phyloP scores from a whole-genome alignment of 2,113 vertebrate genomes.

The Prunella fulvescens region DNA sequence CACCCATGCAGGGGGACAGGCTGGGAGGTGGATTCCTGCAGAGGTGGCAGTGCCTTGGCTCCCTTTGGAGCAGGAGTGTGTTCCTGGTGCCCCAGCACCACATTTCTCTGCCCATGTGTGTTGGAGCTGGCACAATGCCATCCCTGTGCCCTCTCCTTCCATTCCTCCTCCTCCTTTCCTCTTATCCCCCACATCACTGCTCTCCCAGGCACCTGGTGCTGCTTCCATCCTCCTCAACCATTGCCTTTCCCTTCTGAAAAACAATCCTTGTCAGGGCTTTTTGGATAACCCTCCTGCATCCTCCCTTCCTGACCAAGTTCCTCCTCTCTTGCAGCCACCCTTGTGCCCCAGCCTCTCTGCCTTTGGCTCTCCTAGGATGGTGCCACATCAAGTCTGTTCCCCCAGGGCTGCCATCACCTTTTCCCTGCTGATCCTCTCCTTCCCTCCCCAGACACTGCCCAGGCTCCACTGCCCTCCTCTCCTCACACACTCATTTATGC shows the following conservation, averaged over 20 bases:
- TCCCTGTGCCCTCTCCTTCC: background rate
- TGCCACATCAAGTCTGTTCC: background rate
- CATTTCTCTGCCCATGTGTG: accelerated
- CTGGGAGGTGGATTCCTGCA: background rate
- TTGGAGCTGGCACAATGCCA: background rate
- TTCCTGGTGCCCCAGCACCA: background rate
- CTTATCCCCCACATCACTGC: background rate
- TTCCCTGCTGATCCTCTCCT: background rate
- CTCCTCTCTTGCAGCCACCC: background rate
- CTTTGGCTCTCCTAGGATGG: background rate
- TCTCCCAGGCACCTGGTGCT: background rate
- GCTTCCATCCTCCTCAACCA: background rate
- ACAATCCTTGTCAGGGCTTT: background rate
- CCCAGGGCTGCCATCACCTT: background rate
- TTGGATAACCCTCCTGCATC: background rate
- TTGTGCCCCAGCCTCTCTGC: background rate
- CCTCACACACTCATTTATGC: background rate
- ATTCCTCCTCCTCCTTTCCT: background rate
- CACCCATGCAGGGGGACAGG: background rate
- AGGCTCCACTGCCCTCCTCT: background rate
- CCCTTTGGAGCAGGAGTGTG: background rate
- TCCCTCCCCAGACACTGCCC: background rate
- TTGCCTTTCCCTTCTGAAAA: background rate
- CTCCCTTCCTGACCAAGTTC: background rate
- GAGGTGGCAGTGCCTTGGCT: background rate